These are phyloP conservation scores for Crenichthys baileyi DNA, from an alignment of 2,797 vertebrate species.

Conservation along the genomic window DNA sequence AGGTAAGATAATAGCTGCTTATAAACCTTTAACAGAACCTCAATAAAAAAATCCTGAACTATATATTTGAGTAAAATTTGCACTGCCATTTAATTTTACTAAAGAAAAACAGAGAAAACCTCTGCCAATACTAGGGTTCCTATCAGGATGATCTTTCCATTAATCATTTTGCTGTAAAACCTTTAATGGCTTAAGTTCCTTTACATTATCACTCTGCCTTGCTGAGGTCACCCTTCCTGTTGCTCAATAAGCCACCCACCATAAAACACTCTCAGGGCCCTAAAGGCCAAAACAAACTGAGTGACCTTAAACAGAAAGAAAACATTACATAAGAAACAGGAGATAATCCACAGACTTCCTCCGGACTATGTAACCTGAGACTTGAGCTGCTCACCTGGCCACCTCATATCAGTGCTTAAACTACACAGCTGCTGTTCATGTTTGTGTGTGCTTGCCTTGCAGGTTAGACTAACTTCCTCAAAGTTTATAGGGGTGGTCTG, in stretches of 20 bases:
- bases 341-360: slow-evolving; percentile 57
- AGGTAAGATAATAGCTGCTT: not conserved
- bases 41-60: not conserved
- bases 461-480: slow-evolving; percentile 58
- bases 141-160: not conserved
- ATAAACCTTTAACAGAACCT: not conserved
- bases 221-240: slow-evolving; percentile 53
- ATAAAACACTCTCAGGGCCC: slow-evolving; percentile 53
- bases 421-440: slow-evolving; percentile 25
- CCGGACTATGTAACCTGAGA: slow-evolving; percentile 45
- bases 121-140: not conserved
- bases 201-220: slow-evolving; percentile 51
- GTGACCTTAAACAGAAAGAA: slow-evolving; percentile 58
- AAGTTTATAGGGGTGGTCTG: slow-evolving; percentile 71
- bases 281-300: slow-evolving; percentile 55
- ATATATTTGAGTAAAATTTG: not conserved
- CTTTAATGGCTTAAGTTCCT: slow-evolving; percentile 42
- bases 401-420: slow-evolving; percentile 34
- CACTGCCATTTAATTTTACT: not conserved
- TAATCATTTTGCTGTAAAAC: slow-evolving; percentile 12
- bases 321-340: slow-evolving; percentile 61
- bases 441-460: slow-evolving; percentile 18
- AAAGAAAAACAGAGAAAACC: not conserved
- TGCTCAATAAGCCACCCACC: slow-evolving; percentile 36
- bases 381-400: slow-evolving; percentile 24